Evolutionary conservation across 2,797 vertebrate species (phyloP), one percentile per base, ranked within the genome.

Genomic region (Falco peregrinus): DNA sequence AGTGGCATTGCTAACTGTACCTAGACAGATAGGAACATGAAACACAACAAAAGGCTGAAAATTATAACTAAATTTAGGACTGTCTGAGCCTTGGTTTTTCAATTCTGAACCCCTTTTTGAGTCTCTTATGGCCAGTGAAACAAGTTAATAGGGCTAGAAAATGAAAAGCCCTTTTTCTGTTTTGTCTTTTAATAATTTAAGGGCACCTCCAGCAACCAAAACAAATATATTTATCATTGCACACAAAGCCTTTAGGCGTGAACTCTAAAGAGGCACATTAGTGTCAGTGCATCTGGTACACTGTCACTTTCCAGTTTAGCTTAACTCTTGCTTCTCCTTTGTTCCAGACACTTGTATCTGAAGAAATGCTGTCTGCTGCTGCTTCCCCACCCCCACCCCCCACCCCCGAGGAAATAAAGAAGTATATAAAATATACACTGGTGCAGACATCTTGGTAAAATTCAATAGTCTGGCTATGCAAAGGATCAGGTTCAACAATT

Each of bases 121-220:
- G 54, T 63, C 64, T 94, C 60, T 93, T 45, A 39, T 54, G 73
- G 45, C 60, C 79, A 91, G 48, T 35, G 65, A 74, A 93, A 96
- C 18, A 88, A 93, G 59, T 79, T 89, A 93, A 89, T 84, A 91
- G 82, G 78, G 21, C 89, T 90, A 91, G 79, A 96, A 95, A 97
- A 95, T 85, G 74, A 95, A 89, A 95, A 95, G 47, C 37, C 31
- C 79, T 56, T 94, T 91, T 87, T 93, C 78, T 92, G 54, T 53
- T 93, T 81, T 48, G 75, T 74, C 51, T 94, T 93, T 97, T 87
- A 97, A 97, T 97, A 98, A 97, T 97, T 97, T 96, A 97, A 95
- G 84, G 90, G 73, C 71, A 95, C 64, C 90, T 95, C 90, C 74
- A 94, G 91, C 56, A 80, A 96, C 90, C 29, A 94, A 95, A 96